These are phyloP conservation scores for Scytalopus superciliaris DNA, from an alignment of 2,113 vertebrate species.

Conservation along the genomic window DNA sequence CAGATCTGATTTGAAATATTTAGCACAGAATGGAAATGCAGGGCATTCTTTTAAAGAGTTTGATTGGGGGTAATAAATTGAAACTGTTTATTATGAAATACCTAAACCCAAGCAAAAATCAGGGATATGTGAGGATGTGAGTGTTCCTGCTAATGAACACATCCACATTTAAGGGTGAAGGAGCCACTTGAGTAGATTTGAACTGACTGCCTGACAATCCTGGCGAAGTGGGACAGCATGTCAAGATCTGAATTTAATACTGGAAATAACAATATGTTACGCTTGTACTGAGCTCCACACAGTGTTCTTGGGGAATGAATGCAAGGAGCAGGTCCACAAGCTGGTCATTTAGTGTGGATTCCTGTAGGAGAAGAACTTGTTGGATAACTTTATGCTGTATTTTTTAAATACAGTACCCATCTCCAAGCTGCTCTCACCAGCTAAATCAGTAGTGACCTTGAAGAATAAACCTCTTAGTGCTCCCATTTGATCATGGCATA, in stretches of 20 bases:
- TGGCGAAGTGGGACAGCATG: background rate
- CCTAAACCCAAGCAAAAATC: background rate
- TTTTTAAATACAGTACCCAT: background rate
- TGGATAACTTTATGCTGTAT: accelerated
- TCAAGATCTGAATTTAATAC: background rate
- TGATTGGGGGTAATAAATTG: background rate
- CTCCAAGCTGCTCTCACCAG: background rate
- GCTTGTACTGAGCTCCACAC: background rate
- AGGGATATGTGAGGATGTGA: background rate
- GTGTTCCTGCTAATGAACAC: background rate
- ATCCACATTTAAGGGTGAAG: background rate
- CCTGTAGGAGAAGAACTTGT: background rate
- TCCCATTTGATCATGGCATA: background rate
- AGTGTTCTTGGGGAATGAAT: background rate
- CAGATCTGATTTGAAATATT: background rate
- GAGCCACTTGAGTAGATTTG: background rate
- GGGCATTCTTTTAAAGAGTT: background rate
- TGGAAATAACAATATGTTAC: background rate
- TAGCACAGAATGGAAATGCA: background rate
- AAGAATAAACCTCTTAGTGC: background rate
- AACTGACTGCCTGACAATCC: background rate
- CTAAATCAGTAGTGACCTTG: background rate
- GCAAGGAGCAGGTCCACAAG: background rate
- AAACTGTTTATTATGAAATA: background rate
- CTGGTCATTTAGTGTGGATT: background rate